Evolutionary conservation across 2,888 invertebrate genomes (phyloP).

Genomic region (Anodontia alba): DNA sequence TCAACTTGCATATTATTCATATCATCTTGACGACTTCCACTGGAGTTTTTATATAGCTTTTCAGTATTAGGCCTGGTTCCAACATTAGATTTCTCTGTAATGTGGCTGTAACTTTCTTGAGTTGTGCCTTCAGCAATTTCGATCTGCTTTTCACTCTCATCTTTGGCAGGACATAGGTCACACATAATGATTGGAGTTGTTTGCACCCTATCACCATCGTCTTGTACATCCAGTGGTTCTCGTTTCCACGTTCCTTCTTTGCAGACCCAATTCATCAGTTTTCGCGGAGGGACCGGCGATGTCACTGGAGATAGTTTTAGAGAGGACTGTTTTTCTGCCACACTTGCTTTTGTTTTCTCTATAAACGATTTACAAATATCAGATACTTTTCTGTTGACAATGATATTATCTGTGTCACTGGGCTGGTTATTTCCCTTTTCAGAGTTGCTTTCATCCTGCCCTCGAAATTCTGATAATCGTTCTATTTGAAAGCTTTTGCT

Average conservation of each 20-base stretch:
- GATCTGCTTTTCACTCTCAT: too few relatives aligned
- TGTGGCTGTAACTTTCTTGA: too few relatives aligned
- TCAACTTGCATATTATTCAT: too few relatives aligned
- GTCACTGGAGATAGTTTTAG: slow-evolving; percentile 1
- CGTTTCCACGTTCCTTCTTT: slow-evolving; percentile 55
- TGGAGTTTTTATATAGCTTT: too few relatives aligned
- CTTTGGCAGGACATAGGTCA: too few relatives aligned
- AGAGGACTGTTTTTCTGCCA: slow-evolving; percentile 5
- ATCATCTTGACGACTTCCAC: not conserved
- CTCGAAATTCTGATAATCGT: not conserved
- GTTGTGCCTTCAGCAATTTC: too few relatives aligned
- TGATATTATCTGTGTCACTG: not conserved
- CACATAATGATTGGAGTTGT: too few relatives aligned
- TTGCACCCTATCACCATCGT: not conserved
- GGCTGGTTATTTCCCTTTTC: slow-evolving; percentile 7
- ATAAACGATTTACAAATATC: slow-evolving; percentile 67
- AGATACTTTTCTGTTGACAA: slow-evolving; percentile 51
- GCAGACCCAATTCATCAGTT: slow-evolving; percentile 58
- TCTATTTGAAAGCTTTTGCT: slow-evolving; percentile 43
- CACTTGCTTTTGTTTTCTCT: slow-evolving; percentile 48
- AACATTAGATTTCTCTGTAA: too few relatives aligned
- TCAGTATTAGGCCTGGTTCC: too few relatives aligned
- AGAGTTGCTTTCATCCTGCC: not conserved
- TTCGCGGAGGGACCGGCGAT: slow-evolving; percentile 50
- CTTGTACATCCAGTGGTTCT: slow-evolving; percentile 37